Conservation (phyloP, 2,797 vertebrate genomes). For the Molossus alvarezi region DNA sequence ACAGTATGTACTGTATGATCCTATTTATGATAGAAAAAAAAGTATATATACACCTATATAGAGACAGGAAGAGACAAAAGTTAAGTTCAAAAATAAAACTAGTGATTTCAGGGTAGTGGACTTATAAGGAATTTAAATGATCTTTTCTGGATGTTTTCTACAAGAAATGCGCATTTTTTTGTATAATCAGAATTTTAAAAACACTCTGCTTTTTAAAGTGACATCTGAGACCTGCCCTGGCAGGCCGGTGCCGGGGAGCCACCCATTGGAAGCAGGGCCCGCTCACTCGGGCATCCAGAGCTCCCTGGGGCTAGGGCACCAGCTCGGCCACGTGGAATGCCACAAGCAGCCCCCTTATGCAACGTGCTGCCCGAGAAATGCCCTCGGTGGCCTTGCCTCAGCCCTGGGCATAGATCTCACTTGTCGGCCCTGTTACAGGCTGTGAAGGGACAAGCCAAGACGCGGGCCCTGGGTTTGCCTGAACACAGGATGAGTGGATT, state of each 20-base stretch:
- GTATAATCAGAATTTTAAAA: background rate
- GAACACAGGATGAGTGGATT: conserved; percentile 49
- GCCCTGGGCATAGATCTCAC: conserved; percentile 42
- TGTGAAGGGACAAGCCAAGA: conserved; percentile 42
- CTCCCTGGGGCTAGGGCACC: background rate
- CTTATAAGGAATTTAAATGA: conserved; percentile 44
- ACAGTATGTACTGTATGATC: background rate
- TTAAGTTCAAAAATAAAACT: conserved; percentile 41
- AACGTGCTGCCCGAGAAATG: background rate
- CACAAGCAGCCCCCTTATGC: background rate
- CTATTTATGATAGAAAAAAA: conserved; percentile 40
- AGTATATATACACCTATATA: background rate
- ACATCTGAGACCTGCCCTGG: background rate
- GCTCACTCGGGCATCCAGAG: background rate
- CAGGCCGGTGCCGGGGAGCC: background rate
- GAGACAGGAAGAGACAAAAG: conserved; percentile 46
- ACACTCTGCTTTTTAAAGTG: conserved; percentile 10
- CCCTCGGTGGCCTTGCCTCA: background rate
- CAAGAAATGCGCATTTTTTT: background rate
- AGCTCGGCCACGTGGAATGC: background rate
- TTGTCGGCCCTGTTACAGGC: background rate
- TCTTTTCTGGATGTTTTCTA: conserved; percentile 32
- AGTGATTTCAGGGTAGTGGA: conserved; percentile 10
- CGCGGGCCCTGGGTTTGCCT: background rate
- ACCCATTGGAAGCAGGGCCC: background rate